Evolutionary conservation across 2,113 vertebrate genomes (phyloP), one percentile per base, ranked within the genome.

Genomic region (Plestiodon gilberti): DNA sequence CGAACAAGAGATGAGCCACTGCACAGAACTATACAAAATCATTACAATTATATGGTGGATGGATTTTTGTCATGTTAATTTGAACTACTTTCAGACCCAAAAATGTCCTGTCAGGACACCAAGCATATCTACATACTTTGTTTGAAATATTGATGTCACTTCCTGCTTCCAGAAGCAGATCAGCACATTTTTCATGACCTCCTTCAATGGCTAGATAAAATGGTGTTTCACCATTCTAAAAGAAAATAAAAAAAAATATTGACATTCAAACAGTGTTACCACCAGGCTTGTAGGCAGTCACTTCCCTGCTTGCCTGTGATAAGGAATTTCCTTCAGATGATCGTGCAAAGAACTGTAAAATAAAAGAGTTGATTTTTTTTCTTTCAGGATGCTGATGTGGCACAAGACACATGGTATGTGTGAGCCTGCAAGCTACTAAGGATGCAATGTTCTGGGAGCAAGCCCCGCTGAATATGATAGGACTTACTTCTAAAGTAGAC

Each of bases 91-190:
- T 48, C 43, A 48, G 20, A 20, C 23, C 30, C 8, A 71, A 18
- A 82, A 73, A 83, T 20, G 33, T 57, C 55, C 14, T 83, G 35
- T 73, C 55, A 83, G 22, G 52, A 55, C 8, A 38, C 22, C 25
- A 55, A 15, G 3, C 11, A 61, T 43, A 9, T 18, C 28, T 85
- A 93, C 95, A 0, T 96, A 98, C 98, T 52, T 92, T 89, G 89
- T 96, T 97, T 82, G 94, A 88, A 90, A 98, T 89, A 92, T 97
- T 97, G 85, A 97, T 96, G 80, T 99, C 96, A 94, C 98, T 98
- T 87, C 95, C 96, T 4, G 96, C 96, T 85, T 97, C 95, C 94
- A 98, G 92, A 78, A 99, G 91, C 25, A 96, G 91, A 88, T 96
- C 87, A 48, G 97, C 96, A 94, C 97, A 98, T 89, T 97, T 96